Evolutionary conservation across 2,888 invertebrate species (phyloP).

Genomic region (Heliconius cydno): DNA sequence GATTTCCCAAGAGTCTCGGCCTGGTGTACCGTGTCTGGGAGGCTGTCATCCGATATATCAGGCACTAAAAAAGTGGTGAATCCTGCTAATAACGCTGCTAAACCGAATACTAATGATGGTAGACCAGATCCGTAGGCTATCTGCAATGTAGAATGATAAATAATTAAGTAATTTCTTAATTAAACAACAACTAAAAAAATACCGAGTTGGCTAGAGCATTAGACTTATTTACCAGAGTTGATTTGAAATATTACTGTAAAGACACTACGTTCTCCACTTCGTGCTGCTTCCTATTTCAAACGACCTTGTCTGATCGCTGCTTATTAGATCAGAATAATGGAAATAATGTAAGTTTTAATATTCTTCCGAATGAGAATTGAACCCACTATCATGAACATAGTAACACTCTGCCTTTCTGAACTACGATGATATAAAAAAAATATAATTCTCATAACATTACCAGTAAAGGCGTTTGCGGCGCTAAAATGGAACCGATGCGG

Average conservation of each 20-base stretch:
- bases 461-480: conserved; percentile 86
- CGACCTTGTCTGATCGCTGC: background rate
- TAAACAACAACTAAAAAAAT: too few relatives aligned
- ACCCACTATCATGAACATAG: too few relatives aligned
- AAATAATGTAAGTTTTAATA: background rate
- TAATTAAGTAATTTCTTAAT: too few relatives aligned
- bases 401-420: too few relatives aligned
- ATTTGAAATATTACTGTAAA: background rate
- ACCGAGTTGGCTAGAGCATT: too few relatives aligned
- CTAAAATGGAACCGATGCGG: conserved; percentile 85
- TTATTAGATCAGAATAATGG: background rate
- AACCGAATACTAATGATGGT: conserved; percentile 66
- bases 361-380: background rate
- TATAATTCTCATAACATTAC: conserved; percentile 61
- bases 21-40: conserved; percentile 70
- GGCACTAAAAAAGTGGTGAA: conserved; percentile 66
- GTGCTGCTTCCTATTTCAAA: background rate
- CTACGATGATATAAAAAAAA: background rate
- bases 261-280: background rate
- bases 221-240: background rate
- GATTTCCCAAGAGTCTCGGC: conserved; percentile 64
- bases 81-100: conserved; percentile 62
- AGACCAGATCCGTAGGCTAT: conserved; percentile 66
- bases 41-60: conserved; percentile 61
- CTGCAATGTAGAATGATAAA: background rate